A percentile compares a stretch with the other conserved stretches of the same genome.
Conservation (phyloP, 2,113 vertebrate species). For the Stigmatopora nigra region DNA sequence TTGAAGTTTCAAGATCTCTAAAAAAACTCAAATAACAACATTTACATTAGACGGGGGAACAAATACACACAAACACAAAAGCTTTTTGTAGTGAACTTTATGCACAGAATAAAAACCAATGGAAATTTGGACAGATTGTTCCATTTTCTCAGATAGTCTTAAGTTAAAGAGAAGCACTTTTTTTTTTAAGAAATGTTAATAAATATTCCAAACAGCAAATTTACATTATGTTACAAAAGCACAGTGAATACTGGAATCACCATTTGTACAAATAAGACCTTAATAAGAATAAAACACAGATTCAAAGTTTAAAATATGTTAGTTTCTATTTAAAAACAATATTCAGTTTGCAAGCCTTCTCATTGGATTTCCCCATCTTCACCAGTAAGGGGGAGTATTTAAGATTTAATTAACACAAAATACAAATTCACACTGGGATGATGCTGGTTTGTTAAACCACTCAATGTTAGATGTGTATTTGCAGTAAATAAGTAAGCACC, state of each 20-base stretch:
- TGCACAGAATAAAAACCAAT: conserved; percentile 71
- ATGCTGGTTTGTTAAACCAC: conserved; percentile 26
- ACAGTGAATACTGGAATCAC: conserved; percentile 61
- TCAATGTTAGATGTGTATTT: not conserved
- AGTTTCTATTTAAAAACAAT: conserved; percentile 20
- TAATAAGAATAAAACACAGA: conserved; percentile 19
- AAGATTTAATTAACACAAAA: conserved; percentile 1
- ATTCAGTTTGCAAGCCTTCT: conserved; percentile 15
- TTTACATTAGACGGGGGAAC: not conserved
- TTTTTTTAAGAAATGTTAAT: conserved; percentile 59
- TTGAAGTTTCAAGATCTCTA: not conserved
- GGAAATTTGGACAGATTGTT: conserved; percentile 52
- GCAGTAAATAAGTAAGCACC: not conserved
- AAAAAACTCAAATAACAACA: not conserved
- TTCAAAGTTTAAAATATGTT: conserved; percentile 35
- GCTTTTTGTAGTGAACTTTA: conserved; percentile 64
- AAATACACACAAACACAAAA: not conserved
- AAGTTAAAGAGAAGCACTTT: conserved; percentile 59
- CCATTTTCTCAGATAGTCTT: conserved; percentile 53
- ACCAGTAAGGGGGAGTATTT: conserved; percentile 9
- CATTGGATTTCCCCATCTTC: not conserved
- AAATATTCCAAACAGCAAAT: conserved; percentile 73
- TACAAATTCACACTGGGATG: conserved; percentile 33
- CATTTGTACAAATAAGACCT: conserved; percentile 56
- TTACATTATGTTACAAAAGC: conserved; percentile 73